Conservation (phyloP, 2,888 invertebrate species). For the Oegoconia quadripuncta region DNA sequence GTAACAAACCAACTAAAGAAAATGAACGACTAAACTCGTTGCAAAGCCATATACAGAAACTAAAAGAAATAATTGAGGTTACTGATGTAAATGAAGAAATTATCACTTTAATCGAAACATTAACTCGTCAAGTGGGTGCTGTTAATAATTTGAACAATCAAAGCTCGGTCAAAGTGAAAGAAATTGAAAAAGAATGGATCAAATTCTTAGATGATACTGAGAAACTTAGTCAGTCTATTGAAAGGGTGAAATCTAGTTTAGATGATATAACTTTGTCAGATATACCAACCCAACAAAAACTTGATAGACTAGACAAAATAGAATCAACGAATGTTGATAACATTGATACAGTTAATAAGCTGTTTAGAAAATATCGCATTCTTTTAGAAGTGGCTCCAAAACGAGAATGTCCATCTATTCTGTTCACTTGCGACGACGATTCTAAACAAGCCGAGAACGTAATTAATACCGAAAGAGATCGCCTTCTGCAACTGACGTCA, state of each 20-base stretch:
- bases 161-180: conserved; percentile 62
- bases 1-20: conserved; percentile 41
- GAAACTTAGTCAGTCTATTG: conserved; percentile 74
- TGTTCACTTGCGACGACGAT: conserved; percentile 82
- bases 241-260: conserved; percentile 70
- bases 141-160: conserved; percentile 82
- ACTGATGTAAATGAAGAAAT: conserved; percentile 83
- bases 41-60: conserved; percentile 78
- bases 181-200: conserved; percentile 84
- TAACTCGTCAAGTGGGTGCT: conserved; percentile 83
- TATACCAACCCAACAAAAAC: conserved; percentile 81
- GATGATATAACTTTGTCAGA: conserved; percentile 81
- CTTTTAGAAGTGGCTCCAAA: conserved; percentile 84
- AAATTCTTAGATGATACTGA: conserved; percentile 83
- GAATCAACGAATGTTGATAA: conserved; percentile 83
- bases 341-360: conserved; percentile 78
- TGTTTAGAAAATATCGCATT: conserved; percentile 81
- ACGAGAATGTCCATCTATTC: conserved; percentile 82
- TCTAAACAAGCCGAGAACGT: conserved; percentile 84
- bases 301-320: conserved; percentile 84
- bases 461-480: conserved; percentile 85
- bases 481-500: conserved; percentile 85
- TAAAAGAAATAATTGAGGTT: conserved; percentile 83
- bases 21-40: conserved; percentile 52
- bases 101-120: conserved; percentile 78